Evolutionary conservation across 2,888 invertebrate species (phyloP).

Genomic region (Scaptomyza parva): DNA sequence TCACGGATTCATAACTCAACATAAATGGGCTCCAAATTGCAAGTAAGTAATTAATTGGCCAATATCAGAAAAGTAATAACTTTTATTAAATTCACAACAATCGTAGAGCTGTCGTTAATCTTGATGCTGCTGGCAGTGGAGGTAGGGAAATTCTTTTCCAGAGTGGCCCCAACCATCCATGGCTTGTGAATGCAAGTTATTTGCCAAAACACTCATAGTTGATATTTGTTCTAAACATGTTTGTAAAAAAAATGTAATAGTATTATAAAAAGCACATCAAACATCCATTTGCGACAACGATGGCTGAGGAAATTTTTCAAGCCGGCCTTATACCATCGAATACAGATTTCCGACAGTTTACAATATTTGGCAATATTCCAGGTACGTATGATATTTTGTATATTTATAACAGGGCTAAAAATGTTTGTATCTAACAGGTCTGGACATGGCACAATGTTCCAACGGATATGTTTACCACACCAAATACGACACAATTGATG

Average conservation of each 20-base stretch:
- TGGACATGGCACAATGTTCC: conserved; percentile 90
- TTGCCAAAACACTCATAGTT: not conserved
- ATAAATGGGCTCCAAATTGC: conserved; percentile 92
- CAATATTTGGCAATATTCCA: conserved; percentile 79
- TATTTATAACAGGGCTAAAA: too few relatives aligned
- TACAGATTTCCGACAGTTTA: conserved; percentile 88
- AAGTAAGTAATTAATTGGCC: conserved; percentile 29
- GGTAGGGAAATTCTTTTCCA: conserved; percentile 96
- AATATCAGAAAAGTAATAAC: not conserved
- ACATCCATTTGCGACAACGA: conserved; percentile 86
- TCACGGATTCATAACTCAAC: conserved; percentile 89
- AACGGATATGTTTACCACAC: conserved; percentile 93
- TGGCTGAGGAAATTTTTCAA: conserved; percentile 88
- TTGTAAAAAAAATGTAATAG: conserved; percentile 63
- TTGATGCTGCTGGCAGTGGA: conserved; percentile 96
- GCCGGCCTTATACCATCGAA: conserved; percentile 88
- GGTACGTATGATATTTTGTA: conserved; percentile 5
- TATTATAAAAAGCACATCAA: conserved; percentile 85
- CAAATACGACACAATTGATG: conserved; percentile 87
- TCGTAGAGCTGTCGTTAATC: conserved; percentile 90
- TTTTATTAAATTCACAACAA: not conserved
- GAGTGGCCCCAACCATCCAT: conserved; percentile 90
- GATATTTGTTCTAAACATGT: too few relatives aligned
- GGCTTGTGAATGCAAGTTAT: conserved; percentile 86
- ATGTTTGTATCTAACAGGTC: conserved; percentile 84